Conservation (phyloP, 1,140 invertebrate genomes). For the Coenobita brevimanus region DNA sequence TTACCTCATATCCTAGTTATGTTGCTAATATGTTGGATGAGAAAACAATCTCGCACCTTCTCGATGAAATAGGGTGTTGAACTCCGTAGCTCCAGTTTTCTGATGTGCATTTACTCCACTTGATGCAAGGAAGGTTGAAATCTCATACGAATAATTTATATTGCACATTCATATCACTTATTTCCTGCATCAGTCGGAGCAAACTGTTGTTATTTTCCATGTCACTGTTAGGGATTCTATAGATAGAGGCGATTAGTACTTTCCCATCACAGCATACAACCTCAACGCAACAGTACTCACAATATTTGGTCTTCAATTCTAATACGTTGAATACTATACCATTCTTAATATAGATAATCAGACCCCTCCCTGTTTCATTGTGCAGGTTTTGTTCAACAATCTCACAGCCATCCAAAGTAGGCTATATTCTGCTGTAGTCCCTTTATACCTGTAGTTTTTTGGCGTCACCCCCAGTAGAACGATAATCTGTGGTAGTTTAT, state of each 20-base stretch:
- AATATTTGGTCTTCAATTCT: background rate
- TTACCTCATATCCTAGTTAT: conserved; percentile 11
- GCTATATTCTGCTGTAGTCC: background rate
- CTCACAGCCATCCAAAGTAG: conserved; percentile 12
- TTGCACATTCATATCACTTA: no score
- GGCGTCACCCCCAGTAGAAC: background rate
- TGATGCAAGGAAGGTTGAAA: conserved; percentile 25
- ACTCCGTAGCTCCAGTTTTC: background rate
- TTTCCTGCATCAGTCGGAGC: no score
- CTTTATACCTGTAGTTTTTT: background rate
- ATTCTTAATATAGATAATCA: conserved; percentile 24
- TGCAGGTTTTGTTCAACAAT: conserved; percentile 14
- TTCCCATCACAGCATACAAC: background rate
- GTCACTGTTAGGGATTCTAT: background rate
- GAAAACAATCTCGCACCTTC: conserved; percentile 8
- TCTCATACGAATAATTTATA: background rate
- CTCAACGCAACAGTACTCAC: conserved; percentile 25
- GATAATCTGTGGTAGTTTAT: background rate
- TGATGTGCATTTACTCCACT: conserved; percentile 13
- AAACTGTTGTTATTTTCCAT: no score
- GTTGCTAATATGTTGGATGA: no score
- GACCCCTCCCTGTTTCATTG: conserved; percentile 3
- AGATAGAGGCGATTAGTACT: conserved; percentile 1
- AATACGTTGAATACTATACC: background rate
- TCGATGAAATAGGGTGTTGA: conserved; percentile 15